A percentile compares a stretch with the other conserved stretches of the same genome.
Evolutionary conservation across 2,888 invertebrate species (phyloP).

Genomic region (Cetonia aurata): DNA sequence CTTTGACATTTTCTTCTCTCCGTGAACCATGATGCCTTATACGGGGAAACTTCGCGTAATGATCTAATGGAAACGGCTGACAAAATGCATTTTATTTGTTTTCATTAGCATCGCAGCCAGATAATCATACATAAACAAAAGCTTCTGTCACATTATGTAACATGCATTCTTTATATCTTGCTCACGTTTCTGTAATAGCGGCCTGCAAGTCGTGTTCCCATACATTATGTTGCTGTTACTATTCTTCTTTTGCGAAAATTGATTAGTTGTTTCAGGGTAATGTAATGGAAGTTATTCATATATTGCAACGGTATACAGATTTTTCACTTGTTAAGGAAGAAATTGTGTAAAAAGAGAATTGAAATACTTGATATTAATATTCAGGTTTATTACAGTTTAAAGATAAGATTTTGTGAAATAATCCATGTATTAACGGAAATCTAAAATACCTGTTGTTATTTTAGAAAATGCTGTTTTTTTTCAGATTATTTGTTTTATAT

Average conservation of each 20-base stretch:
- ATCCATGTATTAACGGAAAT: too few relatives aligned
- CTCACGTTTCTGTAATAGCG: slow-evolving; percentile 33
- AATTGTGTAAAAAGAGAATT: too few relatives aligned
- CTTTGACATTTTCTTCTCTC: neutral
- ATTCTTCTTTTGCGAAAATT: neutral
- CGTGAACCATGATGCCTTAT: neutral
- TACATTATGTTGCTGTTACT: neutral
- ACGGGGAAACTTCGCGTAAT: slow-evolving; percentile 11
- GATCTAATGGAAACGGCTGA: neutral
- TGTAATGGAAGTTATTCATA: too few relatives aligned
- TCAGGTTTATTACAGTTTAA: too few relatives aligned
- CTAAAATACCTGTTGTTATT: too few relatives aligned
- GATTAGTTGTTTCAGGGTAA: too few relatives aligned
- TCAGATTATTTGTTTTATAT: too few relatives aligned
- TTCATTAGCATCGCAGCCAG: slow-evolving; percentile 23
- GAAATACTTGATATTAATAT: too few relatives aligned
- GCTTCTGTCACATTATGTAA: slow-evolving; percentile 36
- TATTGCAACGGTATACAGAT: too few relatives aligned
- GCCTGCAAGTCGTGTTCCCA: slow-evolving; percentile 31
- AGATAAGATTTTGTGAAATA: too few relatives aligned
- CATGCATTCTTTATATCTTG: slow-evolving; percentile 21
- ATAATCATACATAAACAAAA: slow-evolving; percentile 37
- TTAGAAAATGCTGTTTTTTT: too few relatives aligned
- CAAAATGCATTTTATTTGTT: slow-evolving; percentile 28
- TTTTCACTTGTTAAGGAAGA: too few relatives aligned